phyloP scores from a whole-genome alignment of 2,113 vertebrate genomes.

The Dryoscopus gambensis region DNA sequence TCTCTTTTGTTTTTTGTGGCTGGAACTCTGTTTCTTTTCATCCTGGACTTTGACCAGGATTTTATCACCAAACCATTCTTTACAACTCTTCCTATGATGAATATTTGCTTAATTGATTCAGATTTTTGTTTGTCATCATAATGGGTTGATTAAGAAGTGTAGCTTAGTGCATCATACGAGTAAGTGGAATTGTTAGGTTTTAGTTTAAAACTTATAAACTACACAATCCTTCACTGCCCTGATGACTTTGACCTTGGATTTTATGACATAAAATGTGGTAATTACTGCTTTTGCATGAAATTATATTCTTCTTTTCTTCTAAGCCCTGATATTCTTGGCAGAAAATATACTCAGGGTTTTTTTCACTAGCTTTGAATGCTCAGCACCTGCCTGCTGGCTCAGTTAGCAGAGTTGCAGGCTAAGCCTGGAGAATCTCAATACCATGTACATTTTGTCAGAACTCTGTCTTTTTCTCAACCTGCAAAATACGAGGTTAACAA shows the following conservation, averaged over 20 bases:
- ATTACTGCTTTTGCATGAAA: conserved; percentile 20
- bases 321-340: not conserved
- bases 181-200: not conserved
- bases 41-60: not conserved
- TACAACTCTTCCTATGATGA: not conserved
- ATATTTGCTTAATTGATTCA: not conserved
- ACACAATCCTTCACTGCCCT: not conserved
- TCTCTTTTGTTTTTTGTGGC: not conserved
- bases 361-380: not conserved
- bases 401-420: not conserved
- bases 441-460: not conserved
- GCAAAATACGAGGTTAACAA: not conserved
- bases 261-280: not conserved
- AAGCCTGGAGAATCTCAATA: not conserved
- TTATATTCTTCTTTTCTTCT: not conserved
- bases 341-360: not conserved
- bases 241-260: not conserved
- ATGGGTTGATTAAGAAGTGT: not conserved
- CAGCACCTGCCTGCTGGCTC: not conserved
- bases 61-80: not conserved
- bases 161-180: not conserved
- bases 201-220: not conserved
- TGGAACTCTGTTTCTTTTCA: not conserved
- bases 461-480: not conserved
- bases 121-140: not conserved